A percentile compares a stretch with the other conserved stretches of the same genome.
Conservation (phyloP, 2,113 vertebrate species). For the Caranx melampygus region DNA sequence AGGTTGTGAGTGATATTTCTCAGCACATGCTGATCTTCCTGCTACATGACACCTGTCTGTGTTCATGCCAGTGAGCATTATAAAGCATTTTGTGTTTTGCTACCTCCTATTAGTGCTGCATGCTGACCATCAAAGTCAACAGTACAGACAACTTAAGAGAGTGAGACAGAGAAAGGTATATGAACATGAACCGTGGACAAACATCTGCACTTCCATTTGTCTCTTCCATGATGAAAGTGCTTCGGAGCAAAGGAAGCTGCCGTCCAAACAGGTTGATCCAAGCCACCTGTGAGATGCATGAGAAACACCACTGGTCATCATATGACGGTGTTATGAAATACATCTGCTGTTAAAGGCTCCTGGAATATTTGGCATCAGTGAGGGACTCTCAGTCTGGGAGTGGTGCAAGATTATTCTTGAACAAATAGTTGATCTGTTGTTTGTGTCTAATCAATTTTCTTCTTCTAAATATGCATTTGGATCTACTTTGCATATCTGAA, state of each 20-base stretch:
- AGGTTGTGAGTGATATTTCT: background rate
- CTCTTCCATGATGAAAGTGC: background rate
- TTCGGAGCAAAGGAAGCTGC: no score
- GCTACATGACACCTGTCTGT: background rate
- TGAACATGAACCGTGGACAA: background rate
- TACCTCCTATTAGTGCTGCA: background rate
- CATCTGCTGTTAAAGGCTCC: background rate
- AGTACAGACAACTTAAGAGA: background rate
- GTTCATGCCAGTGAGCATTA: background rate
- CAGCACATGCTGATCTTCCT: background rate
- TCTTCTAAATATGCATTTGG: background rate
- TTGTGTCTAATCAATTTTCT: background rate
- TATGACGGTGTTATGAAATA: background rate
- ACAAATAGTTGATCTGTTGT: background rate
- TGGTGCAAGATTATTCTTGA: background rate
- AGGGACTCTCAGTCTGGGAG: background rate
- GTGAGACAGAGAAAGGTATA: background rate
- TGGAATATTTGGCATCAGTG: background rate
- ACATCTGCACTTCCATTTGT: background rate
- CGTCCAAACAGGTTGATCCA: background rate
- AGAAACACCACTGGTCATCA: background rate
- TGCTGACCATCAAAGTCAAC: background rate
- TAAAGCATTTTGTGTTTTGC: no score
- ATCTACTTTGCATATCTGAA: background rate
- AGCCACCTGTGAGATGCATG: background rate